These are phyloP conservation scores for Todus mexicanus DNA, from an alignment of 2,797 vertebrate genomes.

Conservation along the genomic window DNA sequence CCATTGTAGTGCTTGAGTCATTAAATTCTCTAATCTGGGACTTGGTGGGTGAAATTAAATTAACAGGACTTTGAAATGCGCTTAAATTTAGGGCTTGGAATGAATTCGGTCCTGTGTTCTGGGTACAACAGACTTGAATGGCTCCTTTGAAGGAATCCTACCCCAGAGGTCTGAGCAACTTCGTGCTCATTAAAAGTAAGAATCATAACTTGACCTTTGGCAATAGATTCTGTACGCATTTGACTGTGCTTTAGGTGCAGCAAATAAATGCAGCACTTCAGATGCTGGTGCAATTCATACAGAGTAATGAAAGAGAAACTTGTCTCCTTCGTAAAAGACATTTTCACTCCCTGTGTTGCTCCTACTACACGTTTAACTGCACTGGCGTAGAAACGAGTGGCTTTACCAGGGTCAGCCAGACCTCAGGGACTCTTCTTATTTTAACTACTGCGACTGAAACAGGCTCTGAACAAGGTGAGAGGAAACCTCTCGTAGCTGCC, in stretches of 20 bases:
- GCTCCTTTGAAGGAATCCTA: constrained; percentile 1
- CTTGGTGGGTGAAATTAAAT: not conserved
- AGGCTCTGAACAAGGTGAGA: not conserved
- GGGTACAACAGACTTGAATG: not conserved
- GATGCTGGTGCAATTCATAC: not conserved
- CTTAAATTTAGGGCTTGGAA: not conserved
- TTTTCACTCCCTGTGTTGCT: not conserved
- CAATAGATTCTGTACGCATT: not conserved
- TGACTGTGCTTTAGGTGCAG: not conserved
- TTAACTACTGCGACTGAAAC: not conserved
- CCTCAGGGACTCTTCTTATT: not conserved
- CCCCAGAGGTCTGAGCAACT: not conserved
- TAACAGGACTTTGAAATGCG: not conserved
- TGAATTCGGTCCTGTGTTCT: not conserved
- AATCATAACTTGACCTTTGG: constrained; percentile 22
- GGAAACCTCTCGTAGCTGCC: not conserved
- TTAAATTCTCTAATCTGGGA: not conserved
- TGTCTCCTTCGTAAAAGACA: not conserved
- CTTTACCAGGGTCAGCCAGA: not conserved
- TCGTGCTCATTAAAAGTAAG: constrained; percentile 22
- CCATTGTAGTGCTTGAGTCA: not conserved
- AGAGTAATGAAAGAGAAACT: not conserved
- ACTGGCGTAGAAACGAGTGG: not conserved
- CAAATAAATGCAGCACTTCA: not conserved
- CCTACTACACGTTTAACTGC: not conserved